Conservation (phyloP, 23 tunicate species). For the Diplosoma virens region DNA sequence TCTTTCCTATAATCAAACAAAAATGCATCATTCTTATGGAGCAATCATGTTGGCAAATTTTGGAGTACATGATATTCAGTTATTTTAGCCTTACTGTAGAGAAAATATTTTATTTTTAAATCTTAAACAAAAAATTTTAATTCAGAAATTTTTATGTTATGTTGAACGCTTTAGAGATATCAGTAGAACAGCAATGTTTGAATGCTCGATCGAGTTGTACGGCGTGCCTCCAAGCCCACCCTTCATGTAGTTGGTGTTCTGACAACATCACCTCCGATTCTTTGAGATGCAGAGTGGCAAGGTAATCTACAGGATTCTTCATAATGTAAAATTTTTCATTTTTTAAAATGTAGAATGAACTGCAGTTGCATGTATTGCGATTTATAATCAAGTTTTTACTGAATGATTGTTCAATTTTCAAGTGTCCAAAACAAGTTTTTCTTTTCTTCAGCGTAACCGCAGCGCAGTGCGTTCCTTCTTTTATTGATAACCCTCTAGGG, state of each 20-base stretch:
- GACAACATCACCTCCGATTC: slow-evolving; percentile 19
- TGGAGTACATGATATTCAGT: no score
- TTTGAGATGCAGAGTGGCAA: slow-evolving; percentile 13
- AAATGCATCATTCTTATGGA: no score
- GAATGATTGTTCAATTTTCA: not conserved
- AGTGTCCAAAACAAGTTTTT: no score
- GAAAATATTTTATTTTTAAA: no score
- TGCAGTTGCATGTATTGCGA: no score
- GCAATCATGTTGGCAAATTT: no score
- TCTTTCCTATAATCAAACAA: no score
- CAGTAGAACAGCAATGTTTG: not conserved
- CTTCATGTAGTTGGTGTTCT: slow-evolving; percentile 46
- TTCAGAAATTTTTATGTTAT: not conserved
- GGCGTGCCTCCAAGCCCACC: slow-evolving; percentile 30
- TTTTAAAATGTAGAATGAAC: no score
- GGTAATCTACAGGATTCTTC: no score
- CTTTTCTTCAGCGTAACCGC: not conserved
- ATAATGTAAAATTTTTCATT: no score
- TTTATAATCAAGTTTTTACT: not conserved
- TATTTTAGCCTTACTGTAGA: no score
- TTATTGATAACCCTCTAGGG: not conserved
- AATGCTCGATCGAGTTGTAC: slow-evolving; percentile 31
- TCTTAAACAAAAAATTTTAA: not conserved
- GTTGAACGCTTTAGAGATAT: not conserved
- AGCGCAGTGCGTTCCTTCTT: not conserved